These are phyloP conservation scores for Parapsyche elsis DNA, from an alignment of 1,140 invertebrate genomes.

Conservation along the genomic window DNA sequence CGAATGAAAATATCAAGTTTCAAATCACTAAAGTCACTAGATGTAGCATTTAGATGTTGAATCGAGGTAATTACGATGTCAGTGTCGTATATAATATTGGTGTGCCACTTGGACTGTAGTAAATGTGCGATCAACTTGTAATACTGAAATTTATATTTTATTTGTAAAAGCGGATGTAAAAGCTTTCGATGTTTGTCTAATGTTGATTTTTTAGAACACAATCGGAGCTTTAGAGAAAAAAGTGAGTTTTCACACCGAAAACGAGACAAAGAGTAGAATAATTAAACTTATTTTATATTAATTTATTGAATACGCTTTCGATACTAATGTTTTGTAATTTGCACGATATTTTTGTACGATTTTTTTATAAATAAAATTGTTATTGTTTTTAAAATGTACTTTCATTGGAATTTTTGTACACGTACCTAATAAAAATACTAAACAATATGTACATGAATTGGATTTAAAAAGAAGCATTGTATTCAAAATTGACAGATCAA, in stretches of 20 bases:
- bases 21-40: constrained; percentile 48
- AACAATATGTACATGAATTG: no score
- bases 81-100: constrained; percentile 26
- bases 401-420: not conserved
- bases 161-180: not conserved
- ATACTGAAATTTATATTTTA: constrained; percentile 12
- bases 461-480: constrained; percentile 6
- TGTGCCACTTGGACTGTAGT: constrained; percentile 47
- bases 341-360: constrained; percentile 21
- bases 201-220: not conserved
- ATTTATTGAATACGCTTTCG: constrained; percentile 25
- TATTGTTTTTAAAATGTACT: constrained; percentile 32
- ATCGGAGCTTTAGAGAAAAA: not conserved
- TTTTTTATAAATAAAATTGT: constrained; percentile 36
- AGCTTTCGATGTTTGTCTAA: not conserved
- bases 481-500: no score
- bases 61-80: constrained; percentile 40
- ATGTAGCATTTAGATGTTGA: constrained; percentile 39
- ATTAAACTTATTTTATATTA: constrained; percentile 18
- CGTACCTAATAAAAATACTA: not conserved
- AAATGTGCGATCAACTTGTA: constrained; percentile 29
- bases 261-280: not conserved
- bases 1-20: constrained; percentile 26
- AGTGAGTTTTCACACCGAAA: not conserved
- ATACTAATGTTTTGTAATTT: constrained; percentile 11